phyloP scores from a whole-genome alignment of 2,797 vertebrate genomes.

The Enteromius fasciolatus region DNA sequence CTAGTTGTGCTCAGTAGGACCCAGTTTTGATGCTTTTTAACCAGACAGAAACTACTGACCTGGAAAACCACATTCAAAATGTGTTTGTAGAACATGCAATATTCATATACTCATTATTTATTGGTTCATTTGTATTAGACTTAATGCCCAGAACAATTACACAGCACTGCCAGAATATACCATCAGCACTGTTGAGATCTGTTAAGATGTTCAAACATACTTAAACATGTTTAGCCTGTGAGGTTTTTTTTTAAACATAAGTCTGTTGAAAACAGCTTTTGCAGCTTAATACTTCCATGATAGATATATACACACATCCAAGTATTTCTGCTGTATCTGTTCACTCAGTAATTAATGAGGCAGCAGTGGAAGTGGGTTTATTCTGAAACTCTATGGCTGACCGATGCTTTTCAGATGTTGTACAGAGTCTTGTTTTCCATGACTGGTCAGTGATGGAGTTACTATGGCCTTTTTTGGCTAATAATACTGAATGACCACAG shows the following conservation, averaged over 20 bases:
- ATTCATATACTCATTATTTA: constrained; percentile 4
- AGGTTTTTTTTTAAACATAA: neutral
- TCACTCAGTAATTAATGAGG: neutral
- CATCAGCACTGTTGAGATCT: neutral
- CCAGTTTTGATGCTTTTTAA: neutral
- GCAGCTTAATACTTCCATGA: no score
- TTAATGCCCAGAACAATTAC: neutral
- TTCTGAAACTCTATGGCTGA: neutral
- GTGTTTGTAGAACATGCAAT: neutral
- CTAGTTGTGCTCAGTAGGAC: neutral
- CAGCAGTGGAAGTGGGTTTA: neutral
- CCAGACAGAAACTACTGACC: neutral
- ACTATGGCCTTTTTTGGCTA: constrained; percentile 1
- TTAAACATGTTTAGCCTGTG: neutral
- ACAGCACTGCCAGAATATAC: neutral
- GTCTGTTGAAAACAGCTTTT: no score
- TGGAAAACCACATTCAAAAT: neutral
- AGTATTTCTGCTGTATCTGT: neutral
- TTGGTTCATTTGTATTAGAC: neutral
- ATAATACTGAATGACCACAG: neutral
- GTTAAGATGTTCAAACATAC: neutral
- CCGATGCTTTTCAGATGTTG: neutral
- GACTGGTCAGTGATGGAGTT: constrained; percentile 21
- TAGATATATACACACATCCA: no score
- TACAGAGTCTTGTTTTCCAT: neutral